These are phyloP conservation scores for Carollia perspicillata DNA, from an alignment of 2,113 vertebrate genomes.

Conservation along the genomic window DNA sequence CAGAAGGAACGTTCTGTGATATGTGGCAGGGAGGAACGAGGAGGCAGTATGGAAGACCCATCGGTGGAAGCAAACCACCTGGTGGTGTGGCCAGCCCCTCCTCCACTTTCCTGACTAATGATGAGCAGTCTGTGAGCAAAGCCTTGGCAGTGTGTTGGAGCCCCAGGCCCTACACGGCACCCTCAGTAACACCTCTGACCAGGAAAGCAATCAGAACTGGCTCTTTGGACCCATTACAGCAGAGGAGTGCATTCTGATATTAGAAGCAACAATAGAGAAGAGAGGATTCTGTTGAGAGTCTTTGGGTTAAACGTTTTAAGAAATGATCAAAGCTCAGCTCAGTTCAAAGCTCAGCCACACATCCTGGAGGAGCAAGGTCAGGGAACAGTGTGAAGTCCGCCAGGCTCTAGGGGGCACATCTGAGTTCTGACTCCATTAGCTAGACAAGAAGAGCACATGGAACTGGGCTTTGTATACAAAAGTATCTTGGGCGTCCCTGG, in stretches of 20 bases:
- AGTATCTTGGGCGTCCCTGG: background rate
- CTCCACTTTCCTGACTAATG: background rate
- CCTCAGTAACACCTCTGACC: background rate
- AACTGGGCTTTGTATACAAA: background rate
- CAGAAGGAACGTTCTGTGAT: too few relatives aligned
- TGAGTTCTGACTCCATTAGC: background rate
- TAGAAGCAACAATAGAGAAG: background rate
- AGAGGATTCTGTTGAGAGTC: background rate
- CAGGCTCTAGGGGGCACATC: background rate
- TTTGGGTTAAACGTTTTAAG: background rate
- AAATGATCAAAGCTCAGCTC: background rate
- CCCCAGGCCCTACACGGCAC: background rate
- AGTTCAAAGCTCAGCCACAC: too few relatives aligned
- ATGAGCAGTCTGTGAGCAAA: background rate
- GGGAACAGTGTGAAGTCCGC: background rate
- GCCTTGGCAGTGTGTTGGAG: background rate
- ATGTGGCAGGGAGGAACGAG: background rate
- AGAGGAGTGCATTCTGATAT: background rate
- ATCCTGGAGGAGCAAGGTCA: background rate
- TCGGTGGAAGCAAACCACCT: background rate
- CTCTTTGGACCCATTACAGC: background rate
- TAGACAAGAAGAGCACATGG: background rate
- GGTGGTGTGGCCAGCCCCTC: background rate
- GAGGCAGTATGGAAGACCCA: background rate
- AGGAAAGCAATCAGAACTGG: background rate